Base-by-base conservation (phyloP, 2,797 vertebrate species). In the Sebastes hubbsi region DNA sequence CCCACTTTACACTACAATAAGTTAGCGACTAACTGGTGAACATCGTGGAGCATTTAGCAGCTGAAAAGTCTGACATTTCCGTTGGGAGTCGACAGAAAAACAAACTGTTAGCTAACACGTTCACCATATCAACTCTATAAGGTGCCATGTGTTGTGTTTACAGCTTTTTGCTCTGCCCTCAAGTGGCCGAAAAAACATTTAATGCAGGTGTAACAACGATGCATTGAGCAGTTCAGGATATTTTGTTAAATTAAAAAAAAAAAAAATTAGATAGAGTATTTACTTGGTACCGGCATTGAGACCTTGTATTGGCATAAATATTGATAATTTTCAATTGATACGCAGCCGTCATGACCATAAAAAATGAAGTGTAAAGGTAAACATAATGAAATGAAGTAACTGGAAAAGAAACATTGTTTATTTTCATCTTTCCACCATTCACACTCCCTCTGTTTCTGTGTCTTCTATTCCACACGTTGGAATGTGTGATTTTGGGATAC, bases 401-500 rank as follows among this genome's bases (percentile, higher is more conserved):
- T 72, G 30, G 46, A 54, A 78, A 74, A 62, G 30, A 74, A 75
- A 63, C n/a, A 5, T 12, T 4, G 4, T 27, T 60, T 22, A 0
- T 27, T 34, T 69, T 74, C 30, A n/a, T 77, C 46, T 29, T 25
- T 73, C 64, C 66, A 72, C 49, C 65, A 60, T 84, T 78, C 49
- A 66, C 67, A 2, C 73, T 29, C 30, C 42, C 71, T 38, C 65
- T 56, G 30, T 49, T 36, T 80, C 63, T 42, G 5, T 63, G 46
- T 83, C 29, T 62, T 72, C 58, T 81, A 22, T 75, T 88, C 58
- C 82, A 81, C 73, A 83, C 75, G 49, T 59, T 36, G 88, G 88
- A 93, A 93, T 94, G 86, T 91, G 80, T 87, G 92, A 92, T 89
- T 91, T 87, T 76, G 62, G 90, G 88, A 93, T 92, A 94, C 90